Evolutionary conservation across 1,140 invertebrate species (phyloP).

Genomic region (Harpegnathos saltator): DNA sequence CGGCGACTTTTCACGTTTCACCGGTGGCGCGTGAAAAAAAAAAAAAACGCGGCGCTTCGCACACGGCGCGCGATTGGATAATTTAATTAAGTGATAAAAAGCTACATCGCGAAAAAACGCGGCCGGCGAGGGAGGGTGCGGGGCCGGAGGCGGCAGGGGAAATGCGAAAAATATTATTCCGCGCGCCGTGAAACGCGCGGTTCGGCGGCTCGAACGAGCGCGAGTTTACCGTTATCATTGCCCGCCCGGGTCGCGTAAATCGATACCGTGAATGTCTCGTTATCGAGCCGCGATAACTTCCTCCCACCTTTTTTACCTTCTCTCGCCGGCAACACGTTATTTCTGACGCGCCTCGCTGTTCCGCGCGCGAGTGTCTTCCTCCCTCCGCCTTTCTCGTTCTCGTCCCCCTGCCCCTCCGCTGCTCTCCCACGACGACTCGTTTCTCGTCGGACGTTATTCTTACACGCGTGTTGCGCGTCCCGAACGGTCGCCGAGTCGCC

Average conservation of each 20-base stretch:
- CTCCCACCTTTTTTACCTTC: conserved; percentile 27
- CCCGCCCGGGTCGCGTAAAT: conserved; percentile 23
- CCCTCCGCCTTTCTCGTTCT: conserved; percentile 43
- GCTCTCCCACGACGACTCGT: too few relatives aligned
- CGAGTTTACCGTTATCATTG: conserved; percentile 15
- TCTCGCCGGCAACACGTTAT: conserved; percentile 22
- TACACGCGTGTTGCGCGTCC: conserved; percentile 43
- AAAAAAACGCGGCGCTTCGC: too few relatives aligned
- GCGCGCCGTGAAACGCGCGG: too few relatives aligned
- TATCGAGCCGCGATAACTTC: conserved; percentile 22
- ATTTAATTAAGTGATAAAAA: conserved; percentile 44
- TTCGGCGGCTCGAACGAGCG: too few relatives aligned
- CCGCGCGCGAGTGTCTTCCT: conserved; percentile 59
- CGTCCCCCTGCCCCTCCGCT: too few relatives aligned
- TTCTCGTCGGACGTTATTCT: conserved; percentile 19
- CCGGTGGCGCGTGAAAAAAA: background rate
- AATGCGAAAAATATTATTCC: too few relatives aligned
- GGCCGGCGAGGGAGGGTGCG: background rate
- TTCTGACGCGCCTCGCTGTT: conserved; percentile 60
- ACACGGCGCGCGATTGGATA: background rate
- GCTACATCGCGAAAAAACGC: background rate
- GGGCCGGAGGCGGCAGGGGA: background rate
- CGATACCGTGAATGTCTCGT: conserved; percentile 23
- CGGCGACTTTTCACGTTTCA: background rate
- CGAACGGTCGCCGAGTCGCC: conserved; percentile 48